phyloP scores from a whole-genome alignment of 2,888 invertebrate species.

The Ochlodes sylvanus region DNA sequence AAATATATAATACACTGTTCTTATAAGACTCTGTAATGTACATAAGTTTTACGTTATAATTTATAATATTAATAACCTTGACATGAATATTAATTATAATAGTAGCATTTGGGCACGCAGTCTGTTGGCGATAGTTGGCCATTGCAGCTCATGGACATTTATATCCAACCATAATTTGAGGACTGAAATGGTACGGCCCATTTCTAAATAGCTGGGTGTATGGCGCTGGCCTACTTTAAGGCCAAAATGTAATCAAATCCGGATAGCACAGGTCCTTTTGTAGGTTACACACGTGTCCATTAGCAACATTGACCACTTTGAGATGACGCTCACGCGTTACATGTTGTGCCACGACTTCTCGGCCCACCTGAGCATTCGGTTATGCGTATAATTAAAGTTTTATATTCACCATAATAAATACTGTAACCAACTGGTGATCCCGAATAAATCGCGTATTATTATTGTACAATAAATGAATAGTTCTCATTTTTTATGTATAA shows the following conservation, averaged over 20 bases:
- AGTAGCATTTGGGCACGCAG: not conserved
- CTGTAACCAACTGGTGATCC: not conserved
- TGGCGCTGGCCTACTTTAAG: too few relatives aligned
- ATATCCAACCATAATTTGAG: not conserved
- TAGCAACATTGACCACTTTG: not conserved
- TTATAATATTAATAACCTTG: not conserved
- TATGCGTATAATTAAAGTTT: not conserved
- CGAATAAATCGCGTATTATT: conserved; percentile 16
- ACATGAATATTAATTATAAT: not conserved
- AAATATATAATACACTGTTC: not conserved
- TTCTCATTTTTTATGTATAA: conserved; percentile 29
- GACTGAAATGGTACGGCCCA: too few relatives aligned
- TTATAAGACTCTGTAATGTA: not conserved
- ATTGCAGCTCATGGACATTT: not conserved
- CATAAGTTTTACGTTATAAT: not conserved
- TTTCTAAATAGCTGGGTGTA: too few relatives aligned
- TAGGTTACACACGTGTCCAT: not conserved
- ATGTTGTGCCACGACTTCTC: not conserved
- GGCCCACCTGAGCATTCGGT: conserved; percentile 3
- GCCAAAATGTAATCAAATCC: too few relatives aligned
- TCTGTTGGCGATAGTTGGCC: not conserved
- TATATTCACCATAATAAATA: not conserved
- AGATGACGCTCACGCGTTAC: too few relatives aligned
- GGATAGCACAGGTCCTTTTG: not conserved
- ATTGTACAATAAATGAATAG: conserved; percentile 22